Base-by-base conservation (phyloP, 2,797 vertebrate genomes). In the Rhynchonycteris naso region DNA sequence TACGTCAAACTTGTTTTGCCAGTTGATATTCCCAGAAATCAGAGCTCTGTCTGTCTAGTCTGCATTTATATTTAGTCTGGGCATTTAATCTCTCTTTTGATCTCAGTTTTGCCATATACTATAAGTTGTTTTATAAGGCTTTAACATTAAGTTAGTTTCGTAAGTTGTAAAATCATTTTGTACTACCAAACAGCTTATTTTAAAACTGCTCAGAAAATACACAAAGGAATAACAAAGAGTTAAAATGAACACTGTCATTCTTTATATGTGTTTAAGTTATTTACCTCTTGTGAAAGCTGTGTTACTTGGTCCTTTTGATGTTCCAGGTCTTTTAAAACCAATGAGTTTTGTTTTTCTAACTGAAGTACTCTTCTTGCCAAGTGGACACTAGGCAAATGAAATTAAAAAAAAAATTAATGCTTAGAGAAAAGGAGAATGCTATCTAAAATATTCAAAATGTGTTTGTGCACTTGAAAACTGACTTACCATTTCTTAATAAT, bases 361-460 rank as follows among this genome's bases (percentile, higher is more conserved):
- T 99, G 99, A 96, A 99, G 98, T 80, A 99, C 98, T 98, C 99
- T 99, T 98, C 99, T 99, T 97, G 99, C 99, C 98, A 99, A 99
- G 97, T 99, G 99, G 98, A 99, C 99, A 59, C 99, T 99, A 98
- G 88, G 95, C 79, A 97, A 98, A 97, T 69, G 96, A 93, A 97
- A 83, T 90, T 22, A 7, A 66, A 65, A 72, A 97, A 66, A 96
- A 95, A 96, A 96, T 97, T 93, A 95, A 97, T 97, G 33, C 8
- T 96, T 93, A 93, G 43, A 93, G 43, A 85, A 97, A 91, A 96
- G 63, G 79, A 78, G 88, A 97, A 7, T 95, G 54, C 93, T 95
- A 96, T 96, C 81, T 95, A 95, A 97, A 97, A 95, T 18, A 97
- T 56, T 91, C 72, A 92, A 96, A 96, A 97, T 54, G 86, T 96